Conservation (phyloP, 2,888 invertebrate genomes). For the Lasioglossum morio region DNA sequence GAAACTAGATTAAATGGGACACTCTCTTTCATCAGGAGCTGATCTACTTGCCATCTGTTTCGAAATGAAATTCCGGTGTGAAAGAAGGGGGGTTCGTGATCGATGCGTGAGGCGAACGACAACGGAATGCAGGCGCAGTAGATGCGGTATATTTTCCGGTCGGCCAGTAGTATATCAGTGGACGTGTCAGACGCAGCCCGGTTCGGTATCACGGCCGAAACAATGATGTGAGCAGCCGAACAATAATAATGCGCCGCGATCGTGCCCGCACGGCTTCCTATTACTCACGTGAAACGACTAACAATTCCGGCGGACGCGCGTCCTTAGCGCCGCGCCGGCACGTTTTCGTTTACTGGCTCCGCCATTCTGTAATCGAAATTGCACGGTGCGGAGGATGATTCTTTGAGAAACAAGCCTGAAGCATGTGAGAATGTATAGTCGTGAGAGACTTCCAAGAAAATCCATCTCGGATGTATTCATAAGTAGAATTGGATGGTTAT, state of each 20-base stretch:
- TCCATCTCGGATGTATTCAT: not conserved
- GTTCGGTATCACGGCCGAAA: constrained; percentile 33
- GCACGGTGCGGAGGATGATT: not conserved
- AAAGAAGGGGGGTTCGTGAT: constrained; percentile 10
- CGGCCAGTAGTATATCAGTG: constrained; percentile 64
- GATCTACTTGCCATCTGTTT: not conserved
- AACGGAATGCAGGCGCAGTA: constrained; percentile 21
- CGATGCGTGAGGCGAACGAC: constrained; percentile 9
- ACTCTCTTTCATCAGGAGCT: not conserved
- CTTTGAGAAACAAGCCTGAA: not conserved
- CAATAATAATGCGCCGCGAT: constrained; percentile 34
- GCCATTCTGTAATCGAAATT: not conserved
- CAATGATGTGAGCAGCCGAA: constrained; percentile 48
- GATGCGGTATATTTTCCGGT: constrained; percentile 40
- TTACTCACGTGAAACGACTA: constrained; percentile 14
- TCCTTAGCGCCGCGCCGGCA: not conserved
- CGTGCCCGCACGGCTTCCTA: constrained; percentile 21
- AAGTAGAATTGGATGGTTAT: not conserved
- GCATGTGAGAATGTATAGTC: not conserved
- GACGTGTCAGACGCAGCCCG: constrained; percentile 60
- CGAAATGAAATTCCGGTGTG: constrained; percentile 9
- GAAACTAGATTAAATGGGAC: not conserved
- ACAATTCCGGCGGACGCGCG: constrained; percentile 11
- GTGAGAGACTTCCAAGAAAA: not conserved
- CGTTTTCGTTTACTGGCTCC: not conserved